phyloP scores from a whole-genome alignment of 2,113 vertebrate species.

The Lepidothrix coronata region DNA sequence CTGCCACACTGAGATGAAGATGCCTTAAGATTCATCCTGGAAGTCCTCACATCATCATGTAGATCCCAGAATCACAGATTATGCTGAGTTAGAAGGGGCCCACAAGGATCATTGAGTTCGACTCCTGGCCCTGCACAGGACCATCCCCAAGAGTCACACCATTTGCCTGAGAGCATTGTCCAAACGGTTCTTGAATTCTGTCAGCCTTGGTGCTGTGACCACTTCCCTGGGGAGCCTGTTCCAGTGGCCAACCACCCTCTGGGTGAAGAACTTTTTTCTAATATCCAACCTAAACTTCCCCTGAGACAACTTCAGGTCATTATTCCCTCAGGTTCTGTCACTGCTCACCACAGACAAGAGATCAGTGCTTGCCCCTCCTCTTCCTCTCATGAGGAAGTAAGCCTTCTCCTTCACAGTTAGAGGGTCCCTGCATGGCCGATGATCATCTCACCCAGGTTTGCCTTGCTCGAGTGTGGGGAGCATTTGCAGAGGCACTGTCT shows the following conservation, averaged over 20 bases:
- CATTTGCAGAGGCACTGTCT: neutral
- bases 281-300: neutral
- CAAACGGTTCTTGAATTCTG: neutral
- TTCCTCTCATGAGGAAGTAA: neutral
- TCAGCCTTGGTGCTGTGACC: neutral
- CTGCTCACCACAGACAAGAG: neutral
- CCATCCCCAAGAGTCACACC: neutral
- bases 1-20: neutral
- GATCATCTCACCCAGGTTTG: neutral
- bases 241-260: neutral
- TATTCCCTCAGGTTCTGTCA: neutral
- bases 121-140: neutral
- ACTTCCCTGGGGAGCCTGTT: neutral
- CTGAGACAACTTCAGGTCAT: neutral
- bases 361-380: neutral
- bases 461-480: neutral
- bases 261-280: neutral
- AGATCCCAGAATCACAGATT: neutral
- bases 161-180: neutral
- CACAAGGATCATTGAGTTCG: too few species aligned
- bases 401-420: neutral
- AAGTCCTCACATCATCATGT: neutral
- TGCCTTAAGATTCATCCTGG: neutral
- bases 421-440: fast-evolving
- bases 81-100: neutral